These are phyloP conservation scores for Pseudomyrmex concolor DNA, from an alignment of 1,140 invertebrate species.

Conservation along the genomic window DNA sequence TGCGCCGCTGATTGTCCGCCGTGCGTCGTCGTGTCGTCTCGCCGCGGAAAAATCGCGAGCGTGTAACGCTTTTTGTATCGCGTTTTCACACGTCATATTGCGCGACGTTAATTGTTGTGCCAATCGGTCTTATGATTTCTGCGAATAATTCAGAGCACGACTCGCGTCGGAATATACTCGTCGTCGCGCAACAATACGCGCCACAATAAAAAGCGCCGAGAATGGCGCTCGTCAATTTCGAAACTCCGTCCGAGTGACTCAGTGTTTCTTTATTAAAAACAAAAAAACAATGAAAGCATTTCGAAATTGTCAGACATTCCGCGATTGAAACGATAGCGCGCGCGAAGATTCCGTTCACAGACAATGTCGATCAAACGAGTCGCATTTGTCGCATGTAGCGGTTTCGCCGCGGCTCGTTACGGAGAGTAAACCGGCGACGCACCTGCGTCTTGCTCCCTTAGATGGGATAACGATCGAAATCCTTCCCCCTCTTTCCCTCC, in stretches of 20 bases:
- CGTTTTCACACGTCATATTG: not conserved
- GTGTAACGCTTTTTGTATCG: conserved; percentile 63
- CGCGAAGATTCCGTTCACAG: not conserved
- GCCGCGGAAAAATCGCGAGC: conserved; percentile 2
- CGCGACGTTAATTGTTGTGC: not conserved
- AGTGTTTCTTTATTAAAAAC: not conserved
- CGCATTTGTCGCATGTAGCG: conserved; percentile 51
- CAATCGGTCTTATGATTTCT: not conserved
- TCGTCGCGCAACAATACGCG: no score
- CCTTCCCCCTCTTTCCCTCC: not conserved
- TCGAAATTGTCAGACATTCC: not conserved
- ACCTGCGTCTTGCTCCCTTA: conserved; percentile 67
- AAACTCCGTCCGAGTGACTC: not conserved
- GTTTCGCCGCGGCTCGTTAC: conserved; percentile 49
- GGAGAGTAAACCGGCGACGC: conserved; percentile 49
- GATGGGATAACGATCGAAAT: conserved; percentile 73
- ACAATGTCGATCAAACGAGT: conserved; percentile 39
- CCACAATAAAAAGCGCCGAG: no score
- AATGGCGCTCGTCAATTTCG: not conserved
- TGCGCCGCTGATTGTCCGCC: not conserved
- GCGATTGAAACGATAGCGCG: not conserved
- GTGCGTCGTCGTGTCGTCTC: not conserved
- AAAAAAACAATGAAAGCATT: not conserved
- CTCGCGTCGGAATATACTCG: conserved; percentile 39
- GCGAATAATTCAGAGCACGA: conserved; percentile 68